phyloP scores from a whole-genome alignment of 2,113 vertebrate genomes.

The Esox niger region DNA sequence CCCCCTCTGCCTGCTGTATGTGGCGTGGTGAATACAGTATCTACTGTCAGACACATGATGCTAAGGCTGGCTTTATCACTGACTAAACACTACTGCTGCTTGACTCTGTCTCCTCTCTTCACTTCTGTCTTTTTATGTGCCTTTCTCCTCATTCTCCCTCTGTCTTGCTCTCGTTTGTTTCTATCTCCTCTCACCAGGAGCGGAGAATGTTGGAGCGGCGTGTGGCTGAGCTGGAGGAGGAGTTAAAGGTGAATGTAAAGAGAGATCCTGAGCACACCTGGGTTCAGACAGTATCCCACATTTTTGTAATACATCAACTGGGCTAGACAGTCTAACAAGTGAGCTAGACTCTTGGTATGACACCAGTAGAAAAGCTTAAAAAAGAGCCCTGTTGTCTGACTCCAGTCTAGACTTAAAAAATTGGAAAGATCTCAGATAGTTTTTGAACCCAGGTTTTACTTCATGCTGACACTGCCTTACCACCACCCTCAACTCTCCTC shows the following conservation, averaged over 20 bases:
- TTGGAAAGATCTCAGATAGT: conserved; percentile 22
- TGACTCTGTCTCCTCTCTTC: conserved; percentile 17
- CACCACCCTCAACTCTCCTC: too few species aligned
- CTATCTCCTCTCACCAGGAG: conserved; percentile 59
- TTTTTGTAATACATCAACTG: too few species aligned
- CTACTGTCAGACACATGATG: conserved; percentile 2
- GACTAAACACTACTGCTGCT: conserved; percentile 56
- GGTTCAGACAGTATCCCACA: conserved; percentile 20
- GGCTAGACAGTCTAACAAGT: too few species aligned
- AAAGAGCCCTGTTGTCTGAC: too few species aligned
- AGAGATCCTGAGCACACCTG: background rate
- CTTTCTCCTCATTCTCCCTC: conserved; percentile 15
- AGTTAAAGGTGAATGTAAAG: conserved; percentile 76
- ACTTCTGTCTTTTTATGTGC: conserved; percentile 19
- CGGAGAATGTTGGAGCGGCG: conserved; percentile 75
- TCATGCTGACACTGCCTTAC: too few species aligned
- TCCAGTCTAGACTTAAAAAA: too few species aligned
- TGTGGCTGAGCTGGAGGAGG: conserved; percentile 78
- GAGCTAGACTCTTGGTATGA: too few species aligned
- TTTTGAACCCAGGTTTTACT: conserved; percentile 30
- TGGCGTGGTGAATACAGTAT: background rate
- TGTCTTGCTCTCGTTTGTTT: background rate
- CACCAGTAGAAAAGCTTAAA: too few species aligned
- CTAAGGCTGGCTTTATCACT: conserved; percentile 48
- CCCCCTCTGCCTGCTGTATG: background rate